Conservation (phyloP, 2,797 vertebrate species). For the Poecilia velifera region DNA sequence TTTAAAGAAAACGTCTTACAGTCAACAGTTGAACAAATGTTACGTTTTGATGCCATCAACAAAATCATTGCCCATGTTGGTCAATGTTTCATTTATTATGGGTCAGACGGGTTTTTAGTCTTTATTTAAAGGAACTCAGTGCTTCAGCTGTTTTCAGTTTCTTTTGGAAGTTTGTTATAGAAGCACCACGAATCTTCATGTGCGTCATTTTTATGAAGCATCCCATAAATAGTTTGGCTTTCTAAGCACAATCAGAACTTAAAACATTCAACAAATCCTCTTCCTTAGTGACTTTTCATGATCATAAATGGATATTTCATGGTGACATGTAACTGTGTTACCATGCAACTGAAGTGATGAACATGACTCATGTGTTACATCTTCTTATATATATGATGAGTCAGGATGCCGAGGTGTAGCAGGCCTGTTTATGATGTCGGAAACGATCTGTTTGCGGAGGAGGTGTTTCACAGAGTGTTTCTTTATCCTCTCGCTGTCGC, state of each 20-base stretch:
- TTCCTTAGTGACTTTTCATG: not conserved
- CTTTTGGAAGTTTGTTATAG: too few species aligned
- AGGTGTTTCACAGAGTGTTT: conserved; percentile 38
- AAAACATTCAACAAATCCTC: not conserved
- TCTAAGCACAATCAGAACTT: too few species aligned
- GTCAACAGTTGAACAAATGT: too few species aligned
- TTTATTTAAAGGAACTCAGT: too few species aligned
- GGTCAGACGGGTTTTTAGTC: too few species aligned
- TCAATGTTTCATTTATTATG: too few species aligned
- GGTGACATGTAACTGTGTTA: conserved; percentile 39
- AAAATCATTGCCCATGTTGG: too few species aligned
- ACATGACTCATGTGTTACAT: conserved; percentile 53
- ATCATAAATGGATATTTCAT: not conserved
- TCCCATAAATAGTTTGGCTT: not conserved
- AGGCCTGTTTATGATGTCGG: conserved; percentile 48
- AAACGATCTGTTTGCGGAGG: conserved; percentile 46
- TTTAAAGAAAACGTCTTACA: too few species aligned
- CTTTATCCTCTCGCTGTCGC: conserved; percentile 20
- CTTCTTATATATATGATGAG: conserved; percentile 44
- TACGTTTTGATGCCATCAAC: too few species aligned
- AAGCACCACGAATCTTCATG: too few species aligned
- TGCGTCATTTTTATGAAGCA: not conserved
- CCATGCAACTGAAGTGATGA: conserved; percentile 50
- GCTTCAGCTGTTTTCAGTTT: too few species aligned
- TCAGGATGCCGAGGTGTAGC: conserved; percentile 56